phyloP scores from a whole-genome alignment of 2,888 invertebrate species.

The Lithosia quadra region DNA sequence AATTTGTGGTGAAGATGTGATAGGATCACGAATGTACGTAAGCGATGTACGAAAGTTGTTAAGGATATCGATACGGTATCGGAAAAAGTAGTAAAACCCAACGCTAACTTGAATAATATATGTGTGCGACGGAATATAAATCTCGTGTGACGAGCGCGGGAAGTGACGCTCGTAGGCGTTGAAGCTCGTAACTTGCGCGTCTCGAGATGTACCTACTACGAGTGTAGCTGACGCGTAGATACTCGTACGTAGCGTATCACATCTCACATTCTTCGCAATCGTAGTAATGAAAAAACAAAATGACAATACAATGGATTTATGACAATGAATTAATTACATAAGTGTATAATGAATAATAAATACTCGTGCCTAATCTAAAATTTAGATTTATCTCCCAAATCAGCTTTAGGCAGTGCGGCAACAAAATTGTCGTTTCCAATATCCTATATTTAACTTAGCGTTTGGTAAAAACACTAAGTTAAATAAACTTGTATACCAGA shows the following conservation, averaged over 20 bases:
- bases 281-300: neutral
- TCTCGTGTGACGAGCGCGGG: conserved; percentile 28
- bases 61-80: conserved; percentile 64
- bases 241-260: neutral
- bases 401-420: no score
- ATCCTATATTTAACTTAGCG: no score
- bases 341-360: neutral
- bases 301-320: neutral
- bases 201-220: conserved; percentile 18
- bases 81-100: conserved; percentile 61
- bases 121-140: conserved; percentile 11
- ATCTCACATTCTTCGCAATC: neutral
- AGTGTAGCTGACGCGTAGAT: conserved; percentile 14
- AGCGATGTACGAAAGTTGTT: conserved; percentile 39
- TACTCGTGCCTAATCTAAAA: neutral
- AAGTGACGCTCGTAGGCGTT: conserved; percentile 18
- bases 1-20: neutral
- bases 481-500: no score
- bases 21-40: neutral
- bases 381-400: neutral
- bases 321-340: neutral
- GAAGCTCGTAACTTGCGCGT: conserved; percentile 22
- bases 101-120: conserved; percentile 37
- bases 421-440: no score
- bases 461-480: no score